Conservation (phyloP, 1,140 invertebrate genomes). For the Lucilia cuprina region DNA sequence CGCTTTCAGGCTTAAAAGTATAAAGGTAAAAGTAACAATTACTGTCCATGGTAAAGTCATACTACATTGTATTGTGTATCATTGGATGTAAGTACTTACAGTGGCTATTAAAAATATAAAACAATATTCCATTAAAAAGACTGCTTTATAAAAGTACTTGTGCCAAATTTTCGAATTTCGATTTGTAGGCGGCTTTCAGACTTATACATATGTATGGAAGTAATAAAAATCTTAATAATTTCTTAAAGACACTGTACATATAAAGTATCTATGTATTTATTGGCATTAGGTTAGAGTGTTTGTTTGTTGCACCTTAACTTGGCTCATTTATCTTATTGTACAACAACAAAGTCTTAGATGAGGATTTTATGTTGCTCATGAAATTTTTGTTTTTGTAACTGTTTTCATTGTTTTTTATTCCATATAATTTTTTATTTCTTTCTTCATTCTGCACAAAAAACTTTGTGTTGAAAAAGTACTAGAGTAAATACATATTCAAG, state of each 20-base stretch:
- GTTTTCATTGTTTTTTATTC: neutral
- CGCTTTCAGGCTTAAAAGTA: constrained; percentile 35
- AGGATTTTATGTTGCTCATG: constrained; percentile 46
- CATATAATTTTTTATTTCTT: neutral
- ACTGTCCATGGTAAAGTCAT: constrained; percentile 1
- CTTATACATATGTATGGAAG: too few species aligned
- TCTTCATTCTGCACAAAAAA: neutral
- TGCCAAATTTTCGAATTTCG: too few species aligned
- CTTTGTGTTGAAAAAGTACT: too few species aligned
- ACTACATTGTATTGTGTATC: neutral
- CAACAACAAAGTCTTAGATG: constrained; percentile 59
- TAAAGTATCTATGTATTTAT: neutral
- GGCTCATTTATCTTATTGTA: constrained; percentile 56
- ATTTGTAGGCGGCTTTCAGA: too few species aligned
- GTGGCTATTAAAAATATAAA: neutral
- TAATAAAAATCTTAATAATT: neutral
- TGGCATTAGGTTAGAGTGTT: neutral
- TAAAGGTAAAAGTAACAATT: constrained; percentile 8
- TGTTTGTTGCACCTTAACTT: constrained; percentile 32
- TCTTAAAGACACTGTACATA: neutral
- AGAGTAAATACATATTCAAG: too few species aligned
- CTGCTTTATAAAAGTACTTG: too few species aligned
- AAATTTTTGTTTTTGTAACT: neutral
- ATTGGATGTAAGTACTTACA: neutral
- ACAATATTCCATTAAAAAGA: too few species aligned